phyloP scores from a whole-genome alignment of 1,140 invertebrate species.

The Ostrea denselamellosa region DNA sequence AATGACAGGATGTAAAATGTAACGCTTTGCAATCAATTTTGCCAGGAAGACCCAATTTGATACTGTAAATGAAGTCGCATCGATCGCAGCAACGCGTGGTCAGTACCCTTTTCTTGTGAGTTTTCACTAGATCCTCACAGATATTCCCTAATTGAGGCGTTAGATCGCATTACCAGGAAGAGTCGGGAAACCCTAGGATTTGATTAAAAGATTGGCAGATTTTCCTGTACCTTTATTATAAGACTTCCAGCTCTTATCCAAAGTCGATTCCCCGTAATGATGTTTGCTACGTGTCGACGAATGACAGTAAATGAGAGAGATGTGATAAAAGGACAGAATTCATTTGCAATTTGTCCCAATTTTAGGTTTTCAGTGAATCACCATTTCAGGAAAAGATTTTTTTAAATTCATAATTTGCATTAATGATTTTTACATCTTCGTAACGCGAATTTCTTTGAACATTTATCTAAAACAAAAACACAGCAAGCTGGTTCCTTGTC shows the following conservation, averaged over 20 bases:
- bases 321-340: not conserved
- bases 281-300: constrained; percentile 16
- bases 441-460: too few species aligned
- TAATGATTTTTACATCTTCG: too few species aligned
- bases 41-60: constrained; percentile 34
- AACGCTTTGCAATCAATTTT: constrained; percentile 25
- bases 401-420: too few species aligned
- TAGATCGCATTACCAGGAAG: constrained; percentile 23
- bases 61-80: constrained; percentile 31
- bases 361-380: not conserved
- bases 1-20: not conserved
- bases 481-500: too few species aligned
- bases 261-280: constrained; percentile 22
- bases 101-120: constrained; percentile 39
- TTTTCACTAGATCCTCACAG: constrained; percentile 23
- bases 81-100: constrained; percentile 19
- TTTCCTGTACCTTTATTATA: constrained; percentile 33
- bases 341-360: constrained; percentile 1
- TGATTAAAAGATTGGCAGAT: constrained; percentile 38
- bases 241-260: constrained; percentile 10
- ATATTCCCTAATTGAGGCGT: constrained; percentile 30
- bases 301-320: not conserved
- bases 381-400: not conserved
- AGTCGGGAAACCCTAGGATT: constrained; percentile 23
- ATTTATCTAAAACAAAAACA: too few species aligned